A percentile compares a stretch with the other conserved stretches of the same genome.
phyloP scores from a whole-genome alignment of 2,888 invertebrate genomes.

The Ectemnius cavifrons region DNA sequence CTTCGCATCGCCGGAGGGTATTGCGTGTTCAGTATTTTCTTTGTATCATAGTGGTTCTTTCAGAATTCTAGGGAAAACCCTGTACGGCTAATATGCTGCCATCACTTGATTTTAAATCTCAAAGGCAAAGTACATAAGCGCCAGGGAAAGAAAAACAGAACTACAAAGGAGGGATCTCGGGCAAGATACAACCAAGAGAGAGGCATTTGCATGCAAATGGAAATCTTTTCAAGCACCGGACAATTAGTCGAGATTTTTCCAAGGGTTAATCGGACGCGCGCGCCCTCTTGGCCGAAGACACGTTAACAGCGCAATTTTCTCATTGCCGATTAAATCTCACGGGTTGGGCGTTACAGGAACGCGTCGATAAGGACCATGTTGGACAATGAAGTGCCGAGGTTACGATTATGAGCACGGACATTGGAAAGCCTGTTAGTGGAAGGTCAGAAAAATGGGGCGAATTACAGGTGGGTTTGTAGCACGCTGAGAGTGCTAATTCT shows the following conservation, averaged over 20 bases:
- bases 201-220: constrained; percentile 13
- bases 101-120: not conserved
- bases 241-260: constrained; percentile 27
- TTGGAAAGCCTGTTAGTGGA: constrained; percentile 8
- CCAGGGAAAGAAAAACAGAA: constrained; percentile 8
- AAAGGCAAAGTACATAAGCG: not conserved
- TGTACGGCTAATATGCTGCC: no score
- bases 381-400: constrained; percentile 28
- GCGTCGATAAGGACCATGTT: constrained; percentile 15
- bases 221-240: constrained; percentile 18
- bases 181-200: not conserved
- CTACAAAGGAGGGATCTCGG: constrained; percentile 5
- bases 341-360: not conserved
- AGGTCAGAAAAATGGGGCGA: constrained; percentile 9
- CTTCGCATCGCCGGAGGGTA: no score
- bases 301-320: constrained; percentile 19
- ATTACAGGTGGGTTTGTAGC: not conserved
- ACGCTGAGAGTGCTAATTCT: not conserved
- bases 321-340: constrained; percentile 20
- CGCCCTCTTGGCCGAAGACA: not conserved
- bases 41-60: no score
- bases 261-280: constrained; percentile 8
- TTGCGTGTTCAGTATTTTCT: no score
- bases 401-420: constrained; percentile 21
- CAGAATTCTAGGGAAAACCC: no score